Evolutionary conservation across 2,113 vertebrate species (phyloP), one percentile per base, ranked within the genome.

Genomic region (Alosa alosa): DNA sequence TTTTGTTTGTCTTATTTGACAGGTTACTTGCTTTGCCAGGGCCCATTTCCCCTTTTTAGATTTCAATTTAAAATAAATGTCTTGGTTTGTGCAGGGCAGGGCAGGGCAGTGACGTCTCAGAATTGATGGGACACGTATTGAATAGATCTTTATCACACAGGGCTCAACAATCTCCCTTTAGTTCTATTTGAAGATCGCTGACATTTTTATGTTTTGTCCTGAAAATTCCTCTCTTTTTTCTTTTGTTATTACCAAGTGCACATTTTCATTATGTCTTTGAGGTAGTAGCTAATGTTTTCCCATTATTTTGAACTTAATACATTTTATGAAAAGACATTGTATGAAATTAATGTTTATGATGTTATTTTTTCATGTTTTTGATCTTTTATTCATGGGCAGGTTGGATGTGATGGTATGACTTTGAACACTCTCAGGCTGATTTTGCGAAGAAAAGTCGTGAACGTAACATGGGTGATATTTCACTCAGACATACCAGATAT

Each of bases 31-130:
- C 72, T 78, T 78, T 31, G 72, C 31, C 11, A 39, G 72, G 72
- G 31, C 13, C 72, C 31, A 39, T 78, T 39, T 31, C 15, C 72
- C 72, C 31, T 17, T 78, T 78, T 78, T 17, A 78, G 72, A 78
- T 78, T 78, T 78, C 72, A 78, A 78, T 78, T 78, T 78, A 78
- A 78, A 78, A 78, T 78, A 78, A 78, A 78, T 78, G 72, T 78
- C 31, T 78, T 78, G 72, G 72, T 36, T 78, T 78, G 72, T 78
- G 72, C 72, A 78, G 72, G 1, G 64, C 25, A 78, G 72, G 1
- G 64, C 25, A 31, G 64, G 4, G 31, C 25, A 36, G 36, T 78
- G 72, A 78, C 31, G 31, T 78, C 72, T 78, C 10, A 17, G 72
- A 78, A 78, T 78, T 78, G 72, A 78, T 78, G 31, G 72, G 72